phyloP scores from a whole-genome alignment of 2,888 invertebrate genomes.

The Apeira syringaria region DNA sequence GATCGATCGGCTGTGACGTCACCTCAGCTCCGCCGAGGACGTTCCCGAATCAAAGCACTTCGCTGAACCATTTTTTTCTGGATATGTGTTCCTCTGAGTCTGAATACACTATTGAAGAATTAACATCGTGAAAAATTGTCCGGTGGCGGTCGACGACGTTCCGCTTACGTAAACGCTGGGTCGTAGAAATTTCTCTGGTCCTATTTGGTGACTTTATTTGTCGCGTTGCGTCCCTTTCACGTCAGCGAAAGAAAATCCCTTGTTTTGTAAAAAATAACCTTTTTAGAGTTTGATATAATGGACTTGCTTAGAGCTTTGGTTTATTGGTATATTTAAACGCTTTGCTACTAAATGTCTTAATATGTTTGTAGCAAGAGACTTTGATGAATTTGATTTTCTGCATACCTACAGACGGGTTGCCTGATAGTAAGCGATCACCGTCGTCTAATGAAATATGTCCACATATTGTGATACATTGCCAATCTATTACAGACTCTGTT shows the following conservation, averaged over 20 bases:
- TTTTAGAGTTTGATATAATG: background rate
- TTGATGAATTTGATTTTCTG: no score
- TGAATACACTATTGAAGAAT: slow-evolving; percentile 21
- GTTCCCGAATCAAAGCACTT: slow-evolving; percentile 28
- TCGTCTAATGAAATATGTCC: no score
- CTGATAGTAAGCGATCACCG: no score
- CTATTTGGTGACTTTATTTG: slow-evolving; percentile 2
- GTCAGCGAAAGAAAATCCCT: no score
- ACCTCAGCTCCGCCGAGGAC: slow-evolving; percentile 50
- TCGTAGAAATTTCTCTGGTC: background rate
- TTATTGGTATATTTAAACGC: no score
- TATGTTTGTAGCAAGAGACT: no score
- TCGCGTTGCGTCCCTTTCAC: slow-evolving; percentile 7
- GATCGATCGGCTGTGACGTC: slow-evolving; percentile 77
- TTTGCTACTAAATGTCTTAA: no score
- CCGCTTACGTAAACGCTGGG: slow-evolving; percentile 3
- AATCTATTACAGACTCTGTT: no score
- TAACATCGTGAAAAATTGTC: slow-evolving; percentile 22
- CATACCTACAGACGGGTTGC: no score
- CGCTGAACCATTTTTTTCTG: slow-evolving; percentile 19
- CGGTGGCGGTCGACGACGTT: slow-evolving; percentile 3
- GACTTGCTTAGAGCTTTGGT: no score
- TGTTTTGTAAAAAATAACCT: background rate
- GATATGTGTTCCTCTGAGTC: slow-evolving; percentile 11
- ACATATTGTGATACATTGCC: no score